These are phyloP conservation scores for Ophthalmolycus amberensis DNA, from an alignment of 2,113 vertebrate genomes.

Conservation along the genomic window DNA sequence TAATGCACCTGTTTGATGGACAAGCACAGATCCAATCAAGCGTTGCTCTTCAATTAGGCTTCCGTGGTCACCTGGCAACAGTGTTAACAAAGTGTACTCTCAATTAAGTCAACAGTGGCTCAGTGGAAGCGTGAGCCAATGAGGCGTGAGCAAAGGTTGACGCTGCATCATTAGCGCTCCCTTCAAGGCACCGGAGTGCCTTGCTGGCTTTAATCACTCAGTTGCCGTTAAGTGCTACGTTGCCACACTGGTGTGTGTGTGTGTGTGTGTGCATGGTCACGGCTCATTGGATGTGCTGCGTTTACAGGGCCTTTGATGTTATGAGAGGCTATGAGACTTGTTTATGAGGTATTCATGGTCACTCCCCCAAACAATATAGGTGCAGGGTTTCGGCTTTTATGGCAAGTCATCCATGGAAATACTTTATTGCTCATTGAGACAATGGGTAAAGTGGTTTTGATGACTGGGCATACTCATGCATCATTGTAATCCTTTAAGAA, in stretches of 20 bases:
- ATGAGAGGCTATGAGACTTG: conserved; percentile 29
- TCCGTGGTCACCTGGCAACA: conserved; percentile 59
- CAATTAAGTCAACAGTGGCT: conserved; percentile 59
- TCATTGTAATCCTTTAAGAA: conserved; percentile 33
- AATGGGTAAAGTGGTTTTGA: conserved; percentile 16
- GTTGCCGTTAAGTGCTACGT: neutral
- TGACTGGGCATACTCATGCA: neutral
- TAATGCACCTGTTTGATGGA: conserved; percentile 58
- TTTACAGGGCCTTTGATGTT: conserved; percentile 39
- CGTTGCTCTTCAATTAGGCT: conserved; percentile 46
- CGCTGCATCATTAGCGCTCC: conserved; percentile 34
- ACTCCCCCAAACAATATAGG: conserved; percentile 41
- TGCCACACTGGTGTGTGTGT: neutral
- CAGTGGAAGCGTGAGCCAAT: conserved; percentile 52
- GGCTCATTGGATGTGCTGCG: conserved; percentile 35
- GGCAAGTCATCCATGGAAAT: conserved; percentile 37
- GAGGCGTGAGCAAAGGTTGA: conserved; percentile 44
- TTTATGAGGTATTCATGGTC: conserved; percentile 54
- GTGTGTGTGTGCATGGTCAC: neutral
- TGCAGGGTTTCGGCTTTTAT: conserved; percentile 34
- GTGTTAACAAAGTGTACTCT: conserved; percentile 48
- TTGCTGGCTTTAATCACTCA: conserved; percentile 42
- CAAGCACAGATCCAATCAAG: conserved; percentile 43
- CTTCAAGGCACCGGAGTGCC: conserved; percentile 30
- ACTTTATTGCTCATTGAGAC: conserved; percentile 37